Conservation (phyloP, 2,888 invertebrate genomes). For the Drosophila cracens region DNA sequence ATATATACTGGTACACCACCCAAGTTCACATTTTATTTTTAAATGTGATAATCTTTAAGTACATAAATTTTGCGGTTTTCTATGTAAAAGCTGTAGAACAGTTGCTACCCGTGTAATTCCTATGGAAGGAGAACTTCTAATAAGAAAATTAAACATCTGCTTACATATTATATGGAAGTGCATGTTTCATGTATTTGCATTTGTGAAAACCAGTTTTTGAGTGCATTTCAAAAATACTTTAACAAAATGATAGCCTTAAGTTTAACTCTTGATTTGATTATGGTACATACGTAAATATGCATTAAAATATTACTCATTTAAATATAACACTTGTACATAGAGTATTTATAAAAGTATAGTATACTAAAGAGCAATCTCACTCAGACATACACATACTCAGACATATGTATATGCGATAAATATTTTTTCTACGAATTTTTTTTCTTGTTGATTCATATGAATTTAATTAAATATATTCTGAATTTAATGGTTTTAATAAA, state of each 20-base stretch:
- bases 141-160: slow-evolving; percentile 2
- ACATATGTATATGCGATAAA: neutral
- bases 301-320: neutral
- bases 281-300: neutral
- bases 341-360: neutral
- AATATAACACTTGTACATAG: neutral
- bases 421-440: neutral
- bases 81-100: neutral
- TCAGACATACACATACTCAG: neutral
- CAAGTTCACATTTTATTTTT: slow-evolving; percentile 5
- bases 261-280: neutral
- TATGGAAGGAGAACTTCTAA: neutral
- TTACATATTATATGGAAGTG: neutral
- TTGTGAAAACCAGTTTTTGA: neutral
- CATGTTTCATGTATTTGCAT: neutral
- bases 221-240: neutral
- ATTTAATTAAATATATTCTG: neutral
- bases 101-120: slow-evolving; percentile 11
- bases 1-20: neutral
- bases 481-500: neutral
- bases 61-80: slow-evolving; percentile 23
- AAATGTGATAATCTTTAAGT: slow-evolving; percentile 23
- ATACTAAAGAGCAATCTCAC: neutral
- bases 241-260: neutral
- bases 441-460: neutral